A percentile compares a stretch with the other conserved stretches of the same genome.
Evolutionary conservation across 1,140 invertebrate species (phyloP).

Genomic region (Melipona quadrifasciata): DNA sequence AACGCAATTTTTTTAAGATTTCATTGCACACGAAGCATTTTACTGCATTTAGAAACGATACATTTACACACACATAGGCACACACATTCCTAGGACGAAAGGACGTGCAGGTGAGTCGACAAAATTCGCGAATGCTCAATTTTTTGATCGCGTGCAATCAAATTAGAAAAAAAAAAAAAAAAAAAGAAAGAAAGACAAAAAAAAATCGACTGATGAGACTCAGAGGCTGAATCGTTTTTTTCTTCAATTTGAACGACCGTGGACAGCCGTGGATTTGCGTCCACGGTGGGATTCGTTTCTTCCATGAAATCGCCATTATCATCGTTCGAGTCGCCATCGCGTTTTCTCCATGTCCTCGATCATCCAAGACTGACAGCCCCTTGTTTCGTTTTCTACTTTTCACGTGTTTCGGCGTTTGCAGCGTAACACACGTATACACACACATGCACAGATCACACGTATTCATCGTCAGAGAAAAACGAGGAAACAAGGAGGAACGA

Average conservation of each 20-base stretch:
- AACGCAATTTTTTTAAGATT: conserved; percentile 3
- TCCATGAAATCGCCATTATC: not conserved
- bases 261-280: not conserved
- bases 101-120: conserved; percentile 1
- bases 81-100: conserved; percentile 16
- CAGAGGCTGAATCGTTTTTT: conserved; percentile 42
- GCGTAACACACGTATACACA: not conserved
- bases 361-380: conserved; percentile 68
- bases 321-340: conserved; percentile 51
- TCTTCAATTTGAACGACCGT: conserved; percentile 2
- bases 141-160: conserved; percentile 49
- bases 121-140: conserved; percentile 57
- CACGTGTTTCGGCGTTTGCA: conserved; percentile 39
- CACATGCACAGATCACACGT: not conserved
- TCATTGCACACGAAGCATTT: conserved; percentile 6
- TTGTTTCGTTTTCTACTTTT: conserved; percentile 62
- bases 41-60: conserved; percentile 18
- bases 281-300: conserved; percentile 29
- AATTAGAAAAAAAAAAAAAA: conserved; percentile 21
- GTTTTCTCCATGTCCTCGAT: conserved; percentile 58
- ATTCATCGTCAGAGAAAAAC: conserved; percentile 8
- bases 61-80: not conserved
- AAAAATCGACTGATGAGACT: conserved; percentile 47
- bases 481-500: not conserved
- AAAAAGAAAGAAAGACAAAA: not conserved